Evolutionary conservation across 2,113 vertebrate species (phyloP).

Genomic region (Mellivora capensis): DNA sequence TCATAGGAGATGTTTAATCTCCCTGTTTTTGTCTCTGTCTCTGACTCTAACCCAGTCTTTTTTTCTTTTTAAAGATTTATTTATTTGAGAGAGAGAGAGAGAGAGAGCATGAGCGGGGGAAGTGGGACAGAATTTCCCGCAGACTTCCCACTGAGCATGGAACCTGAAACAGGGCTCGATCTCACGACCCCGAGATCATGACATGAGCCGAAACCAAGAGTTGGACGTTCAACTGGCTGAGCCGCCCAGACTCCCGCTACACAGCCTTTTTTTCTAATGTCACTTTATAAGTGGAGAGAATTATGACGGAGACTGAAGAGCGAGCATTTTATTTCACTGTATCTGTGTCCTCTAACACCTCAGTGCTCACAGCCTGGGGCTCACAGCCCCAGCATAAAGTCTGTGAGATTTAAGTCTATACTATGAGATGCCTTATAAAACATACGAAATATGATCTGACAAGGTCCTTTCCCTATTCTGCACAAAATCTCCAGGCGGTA

Average conservation of each 20-base stretch:
- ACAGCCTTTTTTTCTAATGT: neutral
- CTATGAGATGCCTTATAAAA: conserved; percentile 59
- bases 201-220: neutral
- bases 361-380: conserved; percentile 21
- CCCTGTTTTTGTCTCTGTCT: neutral
- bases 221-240: neutral
- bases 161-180: neutral
- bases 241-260: neutral
- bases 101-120: neutral
- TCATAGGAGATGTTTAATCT: neutral
- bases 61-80: neutral
- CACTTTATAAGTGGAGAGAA: neutral
- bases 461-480: conserved; percentile 45
- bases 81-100: neutral
- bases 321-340: neutral
- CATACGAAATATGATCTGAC: conserved; percentile 50
- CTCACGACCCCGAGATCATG: neutral
- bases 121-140: neutral
- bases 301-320: neutral
- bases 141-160: neutral
- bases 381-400: conserved; percentile 5
- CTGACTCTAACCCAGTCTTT: neutral
- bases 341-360: neutral
- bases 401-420: conserved; percentile 61
- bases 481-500: conserved; percentile 57